These are phyloP conservation scores for Sceliomorpha sp. DNA, from an alignment of 2,888 invertebrate genomes.

Conservation along the genomic window DNA sequence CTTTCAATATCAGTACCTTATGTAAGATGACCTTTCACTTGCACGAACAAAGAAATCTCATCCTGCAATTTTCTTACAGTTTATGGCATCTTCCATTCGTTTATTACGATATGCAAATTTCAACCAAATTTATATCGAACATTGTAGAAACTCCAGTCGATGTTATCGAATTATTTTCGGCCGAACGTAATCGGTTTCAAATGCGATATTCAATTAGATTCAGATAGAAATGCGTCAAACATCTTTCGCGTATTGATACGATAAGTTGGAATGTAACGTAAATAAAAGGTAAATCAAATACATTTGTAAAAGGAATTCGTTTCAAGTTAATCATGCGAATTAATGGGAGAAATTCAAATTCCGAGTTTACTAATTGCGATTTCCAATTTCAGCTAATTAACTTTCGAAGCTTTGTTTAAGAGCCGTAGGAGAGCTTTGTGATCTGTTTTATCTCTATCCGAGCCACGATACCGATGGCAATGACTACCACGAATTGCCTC, in stretches of 20 bases:
- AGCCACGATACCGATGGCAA: slow-evolving; percentile 19
- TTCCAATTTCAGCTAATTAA: slow-evolving; percentile 67
- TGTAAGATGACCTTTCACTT: slow-evolving; percentile 5
- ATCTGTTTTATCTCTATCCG: slow-evolving; percentile 26
- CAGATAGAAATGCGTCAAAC: too few relatives aligned
- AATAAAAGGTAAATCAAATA: too few relatives aligned
- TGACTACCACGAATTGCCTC: slow-evolving; percentile 20
- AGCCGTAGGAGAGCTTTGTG: slow-evolving; percentile 10
- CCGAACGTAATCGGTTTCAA: too few relatives aligned
- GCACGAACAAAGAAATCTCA: slow-evolving; percentile 1
- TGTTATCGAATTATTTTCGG: too few relatives aligned
- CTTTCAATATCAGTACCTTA: slow-evolving; percentile 15
- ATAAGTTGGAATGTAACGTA: too few relatives aligned
- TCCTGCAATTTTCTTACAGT: background rate
- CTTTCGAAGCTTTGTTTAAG: slow-evolving; percentile 50
- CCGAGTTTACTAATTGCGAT: slow-evolving; percentile 39
- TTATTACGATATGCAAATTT: background rate
- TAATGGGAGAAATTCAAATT: slow-evolving; percentile 11
- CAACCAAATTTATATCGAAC: too few relatives aligned
- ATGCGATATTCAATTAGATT: too few relatives aligned
- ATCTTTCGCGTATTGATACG: too few relatives aligned
- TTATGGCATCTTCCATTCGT: background rate
- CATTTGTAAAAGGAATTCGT: slow-evolving; percentile 1
- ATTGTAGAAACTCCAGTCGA: too few relatives aligned
- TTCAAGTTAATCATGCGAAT: slow-evolving; percentile 1